phyloP scores from a whole-genome alignment of 2,888 invertebrate genomes.

The Temnothorax unifasciatus region DNA sequence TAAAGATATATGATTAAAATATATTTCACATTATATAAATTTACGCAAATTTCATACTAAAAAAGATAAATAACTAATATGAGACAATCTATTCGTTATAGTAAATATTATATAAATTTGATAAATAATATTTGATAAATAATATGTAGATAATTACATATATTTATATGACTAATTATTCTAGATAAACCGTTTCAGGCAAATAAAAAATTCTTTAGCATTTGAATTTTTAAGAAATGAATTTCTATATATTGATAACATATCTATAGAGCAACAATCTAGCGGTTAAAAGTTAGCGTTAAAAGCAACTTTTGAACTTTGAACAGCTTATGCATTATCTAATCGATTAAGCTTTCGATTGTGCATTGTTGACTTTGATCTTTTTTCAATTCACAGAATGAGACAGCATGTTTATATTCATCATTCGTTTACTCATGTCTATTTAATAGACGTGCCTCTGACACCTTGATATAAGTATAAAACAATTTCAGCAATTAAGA shows the following conservation, averaged over 20 bases:
- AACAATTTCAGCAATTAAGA: background rate
- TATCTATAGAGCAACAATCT: background rate
- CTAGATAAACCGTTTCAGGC: background rate
- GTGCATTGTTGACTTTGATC: background rate
- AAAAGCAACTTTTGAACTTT: constrained; percentile 49
- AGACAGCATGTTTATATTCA: background rate
- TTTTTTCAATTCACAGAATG: background rate
- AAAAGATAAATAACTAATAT: too few species aligned
- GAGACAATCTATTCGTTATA: background rate
- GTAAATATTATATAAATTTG: background rate
- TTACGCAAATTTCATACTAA: background rate
- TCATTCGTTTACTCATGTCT: background rate
- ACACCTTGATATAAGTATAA: background rate
- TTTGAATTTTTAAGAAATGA: background rate
- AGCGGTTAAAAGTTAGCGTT: background rate
- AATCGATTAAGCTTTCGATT: background rate
- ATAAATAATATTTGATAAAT: background rate
- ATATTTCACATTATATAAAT: background rate
- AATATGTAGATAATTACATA: background rate
- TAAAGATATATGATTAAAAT: too few species aligned
- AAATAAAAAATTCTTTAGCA: background rate
- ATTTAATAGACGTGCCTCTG: background rate
- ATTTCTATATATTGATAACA: background rate
- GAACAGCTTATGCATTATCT: constrained; percentile 23
- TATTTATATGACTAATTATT: background rate